Base-by-base conservation (phyloP, 2,113 vertebrate species). In the Herpetotheres cachinnans region DNA sequence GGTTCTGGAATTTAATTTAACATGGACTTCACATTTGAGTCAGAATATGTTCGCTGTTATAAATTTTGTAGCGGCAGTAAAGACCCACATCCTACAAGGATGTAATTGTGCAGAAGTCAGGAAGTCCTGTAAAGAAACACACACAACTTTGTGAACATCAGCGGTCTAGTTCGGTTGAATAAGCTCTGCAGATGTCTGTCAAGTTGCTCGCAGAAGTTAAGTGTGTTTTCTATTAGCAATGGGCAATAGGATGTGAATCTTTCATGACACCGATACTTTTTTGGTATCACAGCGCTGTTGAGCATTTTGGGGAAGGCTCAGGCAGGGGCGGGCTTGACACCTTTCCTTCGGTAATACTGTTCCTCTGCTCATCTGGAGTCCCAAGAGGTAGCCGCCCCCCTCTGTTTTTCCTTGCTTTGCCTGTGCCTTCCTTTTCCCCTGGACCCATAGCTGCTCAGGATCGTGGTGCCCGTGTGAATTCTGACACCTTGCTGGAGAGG, bases 21-120 rank as follows among this genome's bases (percentile, higher is more conserved):
- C 1, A 1, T 25, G 81, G 66, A 52, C 65, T 85, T 94, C 8
- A 15, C 44, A 4, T 92, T 96, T 38, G 40, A 93, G 86, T 87
- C 86, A 70, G 93, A 89, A 93, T 34, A 52, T 77, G 65, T 91
- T 92, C 89, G 80, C 81, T 89, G 77, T 93, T 96, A 25, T 0
- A 63, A 71, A 63, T 94, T 92, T 72, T 76, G 89, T 77, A 90
- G 94, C 73, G 93, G 73, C 84, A 94, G 82, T 88, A 38, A 90
- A 94, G 91, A 85, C 78, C 69, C 83, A 38, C 84, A 38, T 95
- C 58, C 91, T 95, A 86, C 89, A 71, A 94, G 95, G 71, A 77
- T 54, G 79, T 86, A 89, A 84, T 95, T 1, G 1, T 38, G 86
- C 76, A 82, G 77, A 80, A 87, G 89, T 54, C 87, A 86, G 93